Evolutionary conservation across 2,888 invertebrate genomes (phyloP).

Genomic region (Acrocera orbiculus): DNA sequence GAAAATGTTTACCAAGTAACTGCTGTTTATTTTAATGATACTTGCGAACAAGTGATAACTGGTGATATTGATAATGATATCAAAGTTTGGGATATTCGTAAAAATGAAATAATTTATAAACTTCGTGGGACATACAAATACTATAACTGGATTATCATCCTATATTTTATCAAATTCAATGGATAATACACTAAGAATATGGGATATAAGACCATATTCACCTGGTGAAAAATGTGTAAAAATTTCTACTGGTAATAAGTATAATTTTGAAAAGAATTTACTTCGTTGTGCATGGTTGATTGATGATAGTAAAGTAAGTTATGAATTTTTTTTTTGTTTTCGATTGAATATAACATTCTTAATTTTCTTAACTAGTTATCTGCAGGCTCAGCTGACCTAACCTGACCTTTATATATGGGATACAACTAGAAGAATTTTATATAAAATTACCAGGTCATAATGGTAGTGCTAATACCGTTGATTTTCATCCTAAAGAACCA

Average conservation of each 20-base stretch:
- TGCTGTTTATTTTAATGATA: conserved; percentile 85
- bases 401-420: conserved; percentile 96
- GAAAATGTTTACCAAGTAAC: conserved; percentile 65
- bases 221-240: conserved; percentile 86
- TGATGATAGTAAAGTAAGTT: conserved; percentile 67
- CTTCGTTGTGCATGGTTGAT: conserved; percentile 85
- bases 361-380: conserved; percentile 30
- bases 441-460: conserved; percentile 95
- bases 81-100: conserved; percentile 94
- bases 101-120: conserved; percentile 64
- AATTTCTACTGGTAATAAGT: conserved; percentile 81
- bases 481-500: conserved; percentile 88
- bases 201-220: conserved; percentile 94
- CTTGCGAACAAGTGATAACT: conserved; percentile 83
- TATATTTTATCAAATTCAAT: conserved; percentile 90
- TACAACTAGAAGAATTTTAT: conserved; percentile 73
- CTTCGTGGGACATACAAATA: conserved; percentile 92
- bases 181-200: conserved; percentile 89
- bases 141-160: conserved; percentile 77
- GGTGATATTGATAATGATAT: conserved; percentile 96
- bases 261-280: conserved; percentile 95
- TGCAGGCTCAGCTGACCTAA: conserved; percentile 88
- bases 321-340: background rate
- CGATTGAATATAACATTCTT: background rate
- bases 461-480: conserved; percentile 91